Base-by-base conservation (phyloP, 2,888 invertebrate species). In the Protula sp. region DNA sequence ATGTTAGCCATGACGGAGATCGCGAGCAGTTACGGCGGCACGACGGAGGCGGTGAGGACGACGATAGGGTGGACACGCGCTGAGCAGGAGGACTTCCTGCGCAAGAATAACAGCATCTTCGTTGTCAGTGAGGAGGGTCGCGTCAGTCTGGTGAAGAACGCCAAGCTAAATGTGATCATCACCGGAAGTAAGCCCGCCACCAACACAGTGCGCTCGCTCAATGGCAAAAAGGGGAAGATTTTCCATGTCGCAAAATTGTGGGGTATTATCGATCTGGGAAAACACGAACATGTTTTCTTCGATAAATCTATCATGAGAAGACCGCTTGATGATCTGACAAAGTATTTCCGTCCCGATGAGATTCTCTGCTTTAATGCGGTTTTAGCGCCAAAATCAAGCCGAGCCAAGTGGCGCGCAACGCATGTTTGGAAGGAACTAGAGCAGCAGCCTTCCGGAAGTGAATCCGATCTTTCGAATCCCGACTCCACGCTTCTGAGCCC, bases 281-380 rank as follows among this genome's bases (percentile, higher is more conserved):
- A 76, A 60, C 81, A 81, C 69, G 81, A 81, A 65, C 81, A 81
- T 67, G 81, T 81, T 19, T 81, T 81, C 62, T 81, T 81, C 60
- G 81, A 81, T 62, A 71, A 77, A 58, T 78, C 77, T 27, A 80
- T 81, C 62, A 70, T 70, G 70, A 72, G 72, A 2, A 74, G 75
- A 58, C 70, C 71, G 28, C 71, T 79, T 59, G 80, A 81, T 65
- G 81, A 81, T 66, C 68, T 81, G 57, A 75, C 76, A 65, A 77
- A 76, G 62, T 66, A 79, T 51, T 72, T 78, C 55, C 72, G 73
- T 56, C 70, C 80, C 22, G 80, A 79, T 5, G 81, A 81, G 60
- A 71, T 73, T 61, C 74, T 79, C 19, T 76, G 72, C 62, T 81
- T 81, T 67, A 80, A 81, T 67, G 79, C 81, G 22, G 76, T 81